A percentile compares a stretch with the other conserved stretches of the same genome.
Evolutionary conservation across 2,888 invertebrate genomes (phyloP).

Genomic region (Augochlorella aurata): DNA sequence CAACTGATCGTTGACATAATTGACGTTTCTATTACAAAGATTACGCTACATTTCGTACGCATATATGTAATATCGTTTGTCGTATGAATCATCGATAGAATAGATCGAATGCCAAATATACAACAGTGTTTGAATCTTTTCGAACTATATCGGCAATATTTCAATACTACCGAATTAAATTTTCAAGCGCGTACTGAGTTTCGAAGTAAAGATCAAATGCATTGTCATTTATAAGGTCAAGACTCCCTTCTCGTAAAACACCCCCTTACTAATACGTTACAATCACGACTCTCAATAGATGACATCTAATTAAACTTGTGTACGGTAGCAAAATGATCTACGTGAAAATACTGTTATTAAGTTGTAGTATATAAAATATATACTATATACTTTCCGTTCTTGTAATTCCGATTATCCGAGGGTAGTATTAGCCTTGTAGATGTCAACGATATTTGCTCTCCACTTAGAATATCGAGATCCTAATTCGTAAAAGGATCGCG

Average conservation of each 20-base stretch:
- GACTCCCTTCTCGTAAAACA: neutral
- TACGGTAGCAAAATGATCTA: neutral
- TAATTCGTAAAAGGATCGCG: neutral
- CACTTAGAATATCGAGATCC: neutral
- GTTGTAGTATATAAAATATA: neutral
- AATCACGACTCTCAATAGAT: neutral
- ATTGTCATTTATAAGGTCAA: constrained; percentile 4
- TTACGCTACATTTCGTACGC: neutral
- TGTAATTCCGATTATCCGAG: neutral
- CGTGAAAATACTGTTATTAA: neutral
- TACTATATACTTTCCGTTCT: neutral
- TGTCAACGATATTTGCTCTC: neutral
- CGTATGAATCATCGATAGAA: neutral
- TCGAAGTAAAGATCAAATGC: neutral
- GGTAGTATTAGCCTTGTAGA: constrained; percentile 1
- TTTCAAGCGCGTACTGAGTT: constrained; percentile 4
- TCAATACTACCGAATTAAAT: neutral
- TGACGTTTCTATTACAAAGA: neutral
- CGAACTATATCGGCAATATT: neutral
- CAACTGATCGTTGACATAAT: neutral
- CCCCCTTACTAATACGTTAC: no score
- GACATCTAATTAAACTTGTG: no score
- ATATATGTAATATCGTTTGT: neutral
- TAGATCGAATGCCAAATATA: neutral
- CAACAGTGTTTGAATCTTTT: neutral